These are phyloP conservation scores for Yoshiicerus persimilis DNA, from an alignment of 1,140 invertebrate genomes.

Conservation along the genomic window DNA sequence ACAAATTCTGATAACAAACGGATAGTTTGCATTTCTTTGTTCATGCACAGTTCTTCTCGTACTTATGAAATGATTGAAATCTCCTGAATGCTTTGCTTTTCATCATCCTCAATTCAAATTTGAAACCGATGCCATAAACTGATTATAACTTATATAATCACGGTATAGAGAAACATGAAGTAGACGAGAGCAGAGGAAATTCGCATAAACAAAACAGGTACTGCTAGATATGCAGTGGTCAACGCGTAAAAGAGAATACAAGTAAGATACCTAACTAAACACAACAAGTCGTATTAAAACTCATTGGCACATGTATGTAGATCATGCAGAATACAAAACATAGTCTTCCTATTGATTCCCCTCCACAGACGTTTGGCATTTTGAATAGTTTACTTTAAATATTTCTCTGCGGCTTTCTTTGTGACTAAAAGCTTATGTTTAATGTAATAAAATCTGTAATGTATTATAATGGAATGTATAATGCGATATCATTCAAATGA, in stretches of 20 bases:
- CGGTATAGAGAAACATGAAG: background rate
- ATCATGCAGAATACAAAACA: background rate
- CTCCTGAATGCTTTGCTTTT: background rate
- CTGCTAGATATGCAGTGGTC: too few species aligned
- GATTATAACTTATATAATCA: background rate
- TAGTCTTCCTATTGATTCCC: background rate
- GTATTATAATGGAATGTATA: background rate
- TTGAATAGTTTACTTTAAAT: background rate
- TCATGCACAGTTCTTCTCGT: background rate
- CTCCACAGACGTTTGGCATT: background rate
- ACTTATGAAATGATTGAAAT: background rate
- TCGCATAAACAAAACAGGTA: background rate
- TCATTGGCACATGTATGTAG: background rate
- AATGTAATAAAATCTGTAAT: conserved; percentile 1
- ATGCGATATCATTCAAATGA: background rate
- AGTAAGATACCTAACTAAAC: background rate
- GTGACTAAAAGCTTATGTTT: background rate
- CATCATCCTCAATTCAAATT: background rate
- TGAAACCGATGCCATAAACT: background rate
- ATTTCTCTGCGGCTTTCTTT: background rate
- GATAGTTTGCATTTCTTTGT: background rate
- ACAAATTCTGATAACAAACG: background rate
- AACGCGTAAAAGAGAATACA: too few species aligned
- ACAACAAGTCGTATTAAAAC: background rate
- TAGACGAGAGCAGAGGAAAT: too few species aligned